A percentile compares a stretch with the other conserved stretches of the same genome.
These are phyloP conservation scores for Nyctereutes procyonoides DNA, from an alignment of 2,113 vertebrate species.

Conservation along the genomic window DNA sequence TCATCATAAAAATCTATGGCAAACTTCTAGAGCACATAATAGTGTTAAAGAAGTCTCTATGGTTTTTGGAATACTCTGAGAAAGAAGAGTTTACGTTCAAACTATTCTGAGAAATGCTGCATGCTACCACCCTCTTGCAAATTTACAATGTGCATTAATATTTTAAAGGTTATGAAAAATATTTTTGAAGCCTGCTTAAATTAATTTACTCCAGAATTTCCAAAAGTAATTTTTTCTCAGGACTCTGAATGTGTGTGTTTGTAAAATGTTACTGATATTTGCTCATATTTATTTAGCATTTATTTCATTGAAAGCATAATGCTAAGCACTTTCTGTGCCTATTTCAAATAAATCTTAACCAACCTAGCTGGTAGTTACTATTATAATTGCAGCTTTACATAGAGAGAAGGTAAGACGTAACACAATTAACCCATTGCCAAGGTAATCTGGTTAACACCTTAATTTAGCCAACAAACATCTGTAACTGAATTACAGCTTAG, in stretches of 20 bases:
- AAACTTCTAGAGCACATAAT: background rate
- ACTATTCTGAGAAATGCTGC: background rate
- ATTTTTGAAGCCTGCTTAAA: background rate
- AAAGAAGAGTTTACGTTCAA: background rate
- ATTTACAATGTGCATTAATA: background rate
- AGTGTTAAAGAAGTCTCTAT: background rate
- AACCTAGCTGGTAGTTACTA: background rate
- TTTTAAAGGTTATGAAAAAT: conserved; percentile 26
- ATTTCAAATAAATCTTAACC: conserved; percentile 17
- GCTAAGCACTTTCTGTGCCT: background rate
- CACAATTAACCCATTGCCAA: background rate
- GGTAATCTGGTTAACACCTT: background rate
- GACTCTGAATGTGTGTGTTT: background rate
- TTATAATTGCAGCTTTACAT: background rate
- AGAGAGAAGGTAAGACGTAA: background rate
- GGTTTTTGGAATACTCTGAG: background rate
- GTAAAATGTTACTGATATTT: background rate
- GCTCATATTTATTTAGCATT: conserved; percentile 6
- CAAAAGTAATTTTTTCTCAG: background rate
- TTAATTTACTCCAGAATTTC: background rate
- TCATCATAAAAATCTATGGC: background rate
- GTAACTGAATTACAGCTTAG: background rate
- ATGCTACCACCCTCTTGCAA: background rate
- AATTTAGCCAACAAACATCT: background rate
- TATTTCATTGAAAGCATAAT: background rate